Evolutionary conservation across 2,113 vertebrate species (phyloP), one percentile per base, ranked within the genome.

Genomic region (Actinemys pallida): DNA sequence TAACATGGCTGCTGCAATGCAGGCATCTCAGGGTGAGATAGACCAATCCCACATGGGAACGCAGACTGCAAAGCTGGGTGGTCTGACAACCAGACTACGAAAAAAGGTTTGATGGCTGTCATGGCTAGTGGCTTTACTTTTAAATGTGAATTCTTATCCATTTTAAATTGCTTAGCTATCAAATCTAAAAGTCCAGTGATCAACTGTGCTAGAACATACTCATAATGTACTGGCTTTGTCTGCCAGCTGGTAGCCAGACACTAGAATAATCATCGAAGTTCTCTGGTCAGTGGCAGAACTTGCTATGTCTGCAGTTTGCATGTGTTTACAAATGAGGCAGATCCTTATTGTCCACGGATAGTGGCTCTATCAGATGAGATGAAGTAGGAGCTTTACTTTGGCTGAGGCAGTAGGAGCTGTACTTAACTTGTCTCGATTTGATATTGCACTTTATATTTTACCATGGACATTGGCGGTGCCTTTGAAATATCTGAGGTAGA

Each of bases 1-100:
- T 81, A 95, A 96, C 1, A 0, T 95, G 94, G 83, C 88, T 35
- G 83, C 95, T 56, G 72, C 97, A 54, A 83, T 89, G 49, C 80
- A 81, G 75, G 59, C 29, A 13, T 90, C 93, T 82, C 2, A 88
- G 39, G 47, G 83, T 0, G 78, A 94, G 81, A 19, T 59, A 83
- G 86, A 52, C 13, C 19, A 56, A 8, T 47, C 47, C 78, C 20
- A 1, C 13, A 19, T 42, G 84, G 69, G 78, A 39, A 14, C 5
- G 27, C 25, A 87, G 14, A n/a, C 81, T 54, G 81, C 82, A 52
- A 78, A 84, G 10, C 62, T 62, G 54, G 83, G 54, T 19, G 22
- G 89, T 42, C 91, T 96, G 69, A 93, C 84, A 49, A 24, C 17
- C 39, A 84, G 65, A 27, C 95, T 96, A 47, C 88, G 84, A 27